Conservation (phyloP, 2,113 vertebrate species). For the Baryphthengus martii region DNA sequence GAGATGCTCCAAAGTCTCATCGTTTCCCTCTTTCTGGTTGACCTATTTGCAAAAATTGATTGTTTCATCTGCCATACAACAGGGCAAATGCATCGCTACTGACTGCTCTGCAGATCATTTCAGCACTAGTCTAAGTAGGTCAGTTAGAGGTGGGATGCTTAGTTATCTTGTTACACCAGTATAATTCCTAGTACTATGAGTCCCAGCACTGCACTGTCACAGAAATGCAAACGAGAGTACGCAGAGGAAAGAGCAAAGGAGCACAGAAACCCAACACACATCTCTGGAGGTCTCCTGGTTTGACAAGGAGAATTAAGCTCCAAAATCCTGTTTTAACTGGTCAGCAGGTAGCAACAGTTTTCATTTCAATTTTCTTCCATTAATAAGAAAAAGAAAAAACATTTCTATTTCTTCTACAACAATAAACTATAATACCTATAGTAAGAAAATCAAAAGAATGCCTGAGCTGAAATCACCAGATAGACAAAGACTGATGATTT, state of each 20-base stretch:
- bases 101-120: background rate
- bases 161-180: background rate
- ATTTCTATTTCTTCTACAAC: background rate
- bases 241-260: background rate
- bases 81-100: background rate
- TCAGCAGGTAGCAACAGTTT: background rate
- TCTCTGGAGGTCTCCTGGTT: background rate
- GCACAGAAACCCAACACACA: background rate
- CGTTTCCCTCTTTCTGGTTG: background rate
- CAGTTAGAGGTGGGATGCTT: background rate
- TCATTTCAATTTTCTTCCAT: background rate
- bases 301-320: background rate
- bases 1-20: background rate
- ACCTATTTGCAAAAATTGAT: background rate
- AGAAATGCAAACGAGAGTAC: background rate
- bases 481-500: background rate
- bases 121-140: background rate
- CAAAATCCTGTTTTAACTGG: background rate
- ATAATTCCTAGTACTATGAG: background rate
- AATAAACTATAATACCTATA: background rate
- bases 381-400: background rate
- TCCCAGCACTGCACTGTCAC: background rate
- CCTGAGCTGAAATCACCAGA: background rate
- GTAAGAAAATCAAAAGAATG: background rate
- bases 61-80: background rate